Conservation (phyloP, 2,888 invertebrate genomes). For the Polyploca ridens region DNA sequence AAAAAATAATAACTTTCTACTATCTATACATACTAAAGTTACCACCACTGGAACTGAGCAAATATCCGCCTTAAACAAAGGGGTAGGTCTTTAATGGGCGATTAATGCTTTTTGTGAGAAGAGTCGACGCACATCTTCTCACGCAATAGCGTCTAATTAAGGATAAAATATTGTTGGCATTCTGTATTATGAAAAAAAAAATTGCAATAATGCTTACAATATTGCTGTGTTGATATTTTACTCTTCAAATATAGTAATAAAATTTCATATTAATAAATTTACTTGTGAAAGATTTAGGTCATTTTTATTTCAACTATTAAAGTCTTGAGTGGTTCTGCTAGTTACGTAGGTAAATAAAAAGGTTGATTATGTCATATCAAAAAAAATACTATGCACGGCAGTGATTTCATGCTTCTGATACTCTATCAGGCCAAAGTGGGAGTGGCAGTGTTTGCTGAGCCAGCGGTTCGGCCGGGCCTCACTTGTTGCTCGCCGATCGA, state of each 20-base stretch:
- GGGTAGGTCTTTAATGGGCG: slow-evolving; percentile 45
- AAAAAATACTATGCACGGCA: neutral
- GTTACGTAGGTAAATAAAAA: neutral
- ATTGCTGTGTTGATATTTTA: no score
- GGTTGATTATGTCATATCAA: neutral
- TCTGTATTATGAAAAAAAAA: no score
- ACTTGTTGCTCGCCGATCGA: slow-evolving; percentile 68
- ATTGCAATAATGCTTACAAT: no score
- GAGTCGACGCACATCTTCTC: slow-evolving; percentile 19
- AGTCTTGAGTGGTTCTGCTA: no score
- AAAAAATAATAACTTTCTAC: no score
- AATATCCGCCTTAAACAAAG: slow-evolving; percentile 49
- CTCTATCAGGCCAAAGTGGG: slow-evolving; percentile 23
- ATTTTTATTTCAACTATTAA: no score
- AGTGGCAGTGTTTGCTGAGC: slow-evolving; percentile 29
- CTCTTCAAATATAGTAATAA: no score
- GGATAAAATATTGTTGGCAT: neutral
- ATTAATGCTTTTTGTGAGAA: slow-evolving; percentile 35
- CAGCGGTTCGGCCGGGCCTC: slow-evolving; percentile 34
- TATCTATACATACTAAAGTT: no score
- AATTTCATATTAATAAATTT: no score
- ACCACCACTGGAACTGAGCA: slow-evolving; percentile 35
- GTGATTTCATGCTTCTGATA: neutral
- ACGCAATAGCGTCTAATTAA: slow-evolving; percentile 18
- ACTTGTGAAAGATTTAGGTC: no score